These are phyloP conservation scores for Trichogramma pretiosum DNA, from an alignment of 1,140 invertebrate genomes.

Conservation along the genomic window DNA sequence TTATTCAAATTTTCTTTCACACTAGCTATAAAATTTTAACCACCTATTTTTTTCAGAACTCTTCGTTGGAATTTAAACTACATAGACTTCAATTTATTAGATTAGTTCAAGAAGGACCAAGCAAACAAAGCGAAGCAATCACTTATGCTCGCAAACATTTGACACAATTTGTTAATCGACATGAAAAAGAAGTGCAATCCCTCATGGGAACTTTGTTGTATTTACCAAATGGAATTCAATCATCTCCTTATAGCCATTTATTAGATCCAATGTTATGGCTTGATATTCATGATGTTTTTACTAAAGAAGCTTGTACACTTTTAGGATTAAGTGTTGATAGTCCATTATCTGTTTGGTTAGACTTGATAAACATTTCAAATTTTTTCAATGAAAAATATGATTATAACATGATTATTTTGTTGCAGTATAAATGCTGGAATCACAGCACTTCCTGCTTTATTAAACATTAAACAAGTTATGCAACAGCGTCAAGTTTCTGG, in stretches of 20 bases:
- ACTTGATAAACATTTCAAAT: neutral
- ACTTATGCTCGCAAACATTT: slow-evolving; percentile 79
- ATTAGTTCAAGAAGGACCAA: slow-evolving; percentile 58
- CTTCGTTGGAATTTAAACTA: slow-evolving; percentile 78
- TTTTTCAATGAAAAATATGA: neutral
- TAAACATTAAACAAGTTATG: slow-evolving; percentile 95
- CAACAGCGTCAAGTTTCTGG: slow-evolving; percentile 86
- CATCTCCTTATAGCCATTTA: slow-evolving; percentile 74
- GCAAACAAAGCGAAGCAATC: slow-evolving; percentile 68
- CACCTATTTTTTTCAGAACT: slow-evolving; percentile 47
- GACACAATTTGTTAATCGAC: slow-evolving; percentile 68
- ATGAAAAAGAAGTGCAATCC: slow-evolving; percentile 80
- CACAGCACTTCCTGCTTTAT: slow-evolving; percentile 81
- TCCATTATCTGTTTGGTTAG: slow-evolving; percentile 62
- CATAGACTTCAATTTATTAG: slow-evolving; percentile 67
- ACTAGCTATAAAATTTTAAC: neutral
- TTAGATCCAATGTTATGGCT: slow-evolving; percentile 73
- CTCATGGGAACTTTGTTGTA: slow-evolving; percentile 84
- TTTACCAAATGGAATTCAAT: slow-evolving; percentile 66
- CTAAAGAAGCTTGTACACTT: slow-evolving; percentile 83
- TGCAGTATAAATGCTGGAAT: slow-evolving; percentile 85
- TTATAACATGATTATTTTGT: slow-evolving; percentile 19
- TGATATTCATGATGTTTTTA: slow-evolving; percentile 74
- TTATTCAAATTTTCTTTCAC: slow-evolving; percentile 6
- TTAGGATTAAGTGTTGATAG: slow-evolving; percentile 84